Base-by-base conservation (phyloP, 2,797 vertebrate genomes). In the Siniperca obscura region DNA sequence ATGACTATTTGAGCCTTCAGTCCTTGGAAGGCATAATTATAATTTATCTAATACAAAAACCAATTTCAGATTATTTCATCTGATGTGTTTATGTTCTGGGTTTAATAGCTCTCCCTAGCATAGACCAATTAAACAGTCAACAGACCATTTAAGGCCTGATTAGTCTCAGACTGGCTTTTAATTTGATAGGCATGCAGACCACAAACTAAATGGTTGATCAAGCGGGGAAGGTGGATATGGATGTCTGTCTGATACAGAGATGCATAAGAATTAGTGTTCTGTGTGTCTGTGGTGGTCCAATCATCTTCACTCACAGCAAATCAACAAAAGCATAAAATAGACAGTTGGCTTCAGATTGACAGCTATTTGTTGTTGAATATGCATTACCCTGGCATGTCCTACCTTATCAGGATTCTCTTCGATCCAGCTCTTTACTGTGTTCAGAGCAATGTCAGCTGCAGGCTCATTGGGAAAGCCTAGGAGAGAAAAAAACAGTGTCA, bases 391-490 rank as follows among this genome's bases (percentile, higher is more conserved):
- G 96, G 94, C 95, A 95, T 94, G 48, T 95, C 96, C 73, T 97
- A 99, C 98, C 97, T 97, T 95, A 78, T 96, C 95, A 74, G 95
- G 93, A 90, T 99, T 97, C 88, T 97, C 96, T 91, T 92, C 93
- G 80, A 99, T 94, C 98, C 98, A 99, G 82, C 94, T 95, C 94
- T 97, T 99, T 82, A 95, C 95, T 60, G 98, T 99, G 69, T 93
- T 93, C 89, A 99, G 96, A 89, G 98, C 98, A 76, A 99, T 97
- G 66, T 95, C 87, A 40, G 98, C 98, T 85, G 98, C 98, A 74
- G 98, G 98, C 67, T 99, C 98, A 40, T 99, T 99, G 78, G 98
- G 98, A 88, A 99, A 99, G 80, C 98, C 98, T 99, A 89, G 62
- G 80, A 74, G 67, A 82, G 82, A 59, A 40, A 64, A 69, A 81